Evolutionary conservation across 1,140 invertebrate species (phyloP), one percentile per base, ranked within the genome.

Genomic region (Prorops nasuta): DNA sequence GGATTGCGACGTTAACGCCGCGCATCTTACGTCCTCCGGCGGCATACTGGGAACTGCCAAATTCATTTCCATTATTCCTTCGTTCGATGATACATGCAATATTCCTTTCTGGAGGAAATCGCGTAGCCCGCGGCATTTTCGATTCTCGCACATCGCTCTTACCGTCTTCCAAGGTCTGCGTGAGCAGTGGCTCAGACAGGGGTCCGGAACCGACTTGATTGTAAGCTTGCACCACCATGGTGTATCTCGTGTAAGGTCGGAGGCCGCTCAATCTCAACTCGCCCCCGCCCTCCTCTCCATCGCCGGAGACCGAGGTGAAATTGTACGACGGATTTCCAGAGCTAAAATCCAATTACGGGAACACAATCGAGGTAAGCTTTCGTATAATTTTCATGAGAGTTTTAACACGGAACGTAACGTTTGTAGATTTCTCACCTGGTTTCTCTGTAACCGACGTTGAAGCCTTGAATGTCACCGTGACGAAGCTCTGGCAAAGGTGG

Each of bases 161-260:
- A 90, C 89, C 89, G 70, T 90, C 90, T 72, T 91, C 88, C 66
- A 90, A 77, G n/a, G 90, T 92, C 62, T 89, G 86, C 0, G 87
- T 86, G 0, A 83, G 79, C 0, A 86, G 79, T 34, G 88, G 84
- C 39, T 89, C 85, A 0, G 88, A 89, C 0, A 87, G 73, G 2
- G 91, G 92, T 19, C 91, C 91, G 1, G 85, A 81, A 9, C 92
- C 92, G 39, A 91, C 84, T 64, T 87, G 84, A 76, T 95, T 96
- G 69, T 89, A 93, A 1, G 91, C 90, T 71, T 92, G 90, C 32
- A 92, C 86, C 21, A 91, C 85, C 10, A 93, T 79, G 2, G 83
- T 83, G 62, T 94, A 94, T 44, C 86, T 80, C 0, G 89, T 89
- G 63, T 87, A 92, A 54, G 91, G 90, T 38, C 83, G 76, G 21